Base-by-base conservation (phyloP, 2,113 vertebrate genomes). In the Tretioscincus oriximinensis region DNA sequence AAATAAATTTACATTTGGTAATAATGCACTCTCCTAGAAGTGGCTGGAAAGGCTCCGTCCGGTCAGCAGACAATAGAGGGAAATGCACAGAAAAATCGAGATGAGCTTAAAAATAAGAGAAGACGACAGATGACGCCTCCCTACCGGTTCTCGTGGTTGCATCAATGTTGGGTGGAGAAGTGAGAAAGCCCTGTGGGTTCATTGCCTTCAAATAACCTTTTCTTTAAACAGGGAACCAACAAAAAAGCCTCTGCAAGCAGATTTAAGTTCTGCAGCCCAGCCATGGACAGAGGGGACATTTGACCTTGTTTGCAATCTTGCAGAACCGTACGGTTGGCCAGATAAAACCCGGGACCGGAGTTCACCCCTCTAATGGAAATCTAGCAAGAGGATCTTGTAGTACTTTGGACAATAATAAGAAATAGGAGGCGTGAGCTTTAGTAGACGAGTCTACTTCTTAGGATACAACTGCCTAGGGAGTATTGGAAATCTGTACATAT, bases 1-100 rank as follows among this genome's bases (percentile, higher is more conserved):
- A 84, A 84, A 84, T 84, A 75, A 84, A 84, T 84, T 84, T 84
- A 84, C 82, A 84, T 74, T 84, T 80, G 85, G 78, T 82, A 80
- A 70, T 58, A 76, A 76, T 83, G 71, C 29, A 72, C 73, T 65
- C 71, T 58, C 47, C 47, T 60, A 78, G 51, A 82, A 74, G 75
- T 24, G 41, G 80, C 26, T 72, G 58, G 60, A 63, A 29, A 6
- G 28, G 5, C 76, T 28, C 10, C 29, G 47, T 18, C 66, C 31
- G 64, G 58, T 51, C 41, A 63, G 69, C 35, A 51, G 72, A 31
- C 31, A 66, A 3, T 24, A 41, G 63, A 28, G 10, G 18, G 60
- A 77, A 21, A 49, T 28, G 49, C 22, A 28, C 35, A 41, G 35
- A 41, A 41, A 66, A 66, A 18, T 12, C 11, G 45, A 58, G 54